Conservation (phyloP, 2,113 vertebrate species). For the Pelobates fuscus region DNA sequence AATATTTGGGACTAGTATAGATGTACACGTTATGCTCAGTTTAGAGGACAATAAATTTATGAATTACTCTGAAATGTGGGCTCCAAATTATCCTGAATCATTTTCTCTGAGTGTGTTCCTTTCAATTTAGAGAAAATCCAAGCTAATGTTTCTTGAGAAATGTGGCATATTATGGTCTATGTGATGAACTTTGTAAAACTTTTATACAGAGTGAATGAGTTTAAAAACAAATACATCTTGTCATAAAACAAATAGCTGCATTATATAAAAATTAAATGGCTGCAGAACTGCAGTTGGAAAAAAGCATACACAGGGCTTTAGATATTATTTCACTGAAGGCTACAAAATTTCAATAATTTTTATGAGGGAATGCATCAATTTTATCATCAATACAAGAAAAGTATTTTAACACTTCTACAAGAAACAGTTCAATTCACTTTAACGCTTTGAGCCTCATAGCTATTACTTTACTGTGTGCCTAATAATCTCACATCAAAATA, state of each 20-base stretch:
- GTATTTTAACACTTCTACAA: conserved; percentile 35
- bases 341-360: conserved; percentile 41
- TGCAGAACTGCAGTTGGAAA: background rate
- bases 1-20: too few species aligned
- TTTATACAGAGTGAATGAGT: conserved; percentile 1
- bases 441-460: conserved; percentile 33
- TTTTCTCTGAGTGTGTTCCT: too few species aligned
- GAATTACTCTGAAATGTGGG: too few species aligned
- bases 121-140: too few species aligned
- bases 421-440: conserved; percentile 37
- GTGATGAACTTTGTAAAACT: conserved; percentile 4
- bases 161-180: too few species aligned
- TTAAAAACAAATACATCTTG: background rate
- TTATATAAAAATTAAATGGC: conserved; percentile 26
- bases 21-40: too few species aligned
- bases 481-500: conserved; percentile 19
- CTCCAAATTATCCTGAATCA: too few species aligned
- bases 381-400: conserved; percentile 37
- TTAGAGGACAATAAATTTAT: too few species aligned
- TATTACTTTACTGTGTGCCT: conserved; percentile 27
- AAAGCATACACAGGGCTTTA: background rate
- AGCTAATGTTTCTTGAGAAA: too few species aligned
- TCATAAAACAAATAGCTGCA: conserved; percentile 19
- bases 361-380: conserved; percentile 41
- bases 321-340: conserved; percentile 33